Evolutionary conservation across 2,797 vertebrate genomes (phyloP), one percentile per base, ranked within the genome.

Genomic region (Emys orbicularis): DNA sequence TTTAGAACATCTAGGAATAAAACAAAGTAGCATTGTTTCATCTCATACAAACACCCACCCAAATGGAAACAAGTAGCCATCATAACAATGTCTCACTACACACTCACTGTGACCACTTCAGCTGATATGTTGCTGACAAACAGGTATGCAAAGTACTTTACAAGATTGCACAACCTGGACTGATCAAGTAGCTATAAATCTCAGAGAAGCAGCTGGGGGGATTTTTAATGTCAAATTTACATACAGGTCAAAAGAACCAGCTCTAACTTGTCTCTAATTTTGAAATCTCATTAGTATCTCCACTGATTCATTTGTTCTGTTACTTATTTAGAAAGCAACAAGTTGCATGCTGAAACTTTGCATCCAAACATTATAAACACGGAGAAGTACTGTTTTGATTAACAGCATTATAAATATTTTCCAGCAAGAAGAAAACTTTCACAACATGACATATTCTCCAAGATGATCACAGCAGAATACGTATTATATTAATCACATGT

Each of bases 21-120:
- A 91, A 97, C 95, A 97, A 94, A 94, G 59, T 5, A 9, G 52
- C 18, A 90, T 94, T 97, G 94, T 97, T 93, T 94, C 61, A 82
- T 93, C 95, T 96, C 94, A 94, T 80, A 65, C 86, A 74, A 68
- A 4, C 25, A 61, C 84, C 41, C 95, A 31, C 89, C 85, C 94
- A 91, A 83, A 94, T 1, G 52, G 82, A 56, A 81, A 68, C 0
- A 29, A 94, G 84, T 77, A 90, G 57, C 94, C 84, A 80, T 91
- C 83, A 65, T 52, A 12, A 84, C 81, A 89, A 82, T 19, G 5
- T 10, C 41, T 76, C 72, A 41, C 23, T 21, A 83, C 83, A 84
- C 89, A 57, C 80, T 2, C 76, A 21, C 56, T 1, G 41, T 37
- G 94, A 84, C 27, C 89, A 81, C 13, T 94, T 83, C 91, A 90